Evolutionary conservation across 2,113 vertebrate species (phyloP).

Genomic region (Ia io): DNA sequence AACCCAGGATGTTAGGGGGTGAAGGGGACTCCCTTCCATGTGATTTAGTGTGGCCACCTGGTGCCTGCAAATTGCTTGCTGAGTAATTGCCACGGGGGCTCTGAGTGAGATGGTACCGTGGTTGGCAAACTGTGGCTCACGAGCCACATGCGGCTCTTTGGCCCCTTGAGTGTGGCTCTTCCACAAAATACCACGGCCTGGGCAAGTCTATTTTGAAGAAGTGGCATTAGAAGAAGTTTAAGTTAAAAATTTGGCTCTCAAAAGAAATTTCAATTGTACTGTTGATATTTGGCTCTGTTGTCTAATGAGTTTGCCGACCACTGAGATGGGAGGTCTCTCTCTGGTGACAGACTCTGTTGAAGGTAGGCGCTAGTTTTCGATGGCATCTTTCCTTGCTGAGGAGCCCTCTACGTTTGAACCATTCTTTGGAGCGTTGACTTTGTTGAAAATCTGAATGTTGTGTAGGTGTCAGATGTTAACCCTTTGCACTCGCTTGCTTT

Average conservation of each 20-base stretch:
- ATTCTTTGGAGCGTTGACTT: neutral
- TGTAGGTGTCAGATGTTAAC: neutral
- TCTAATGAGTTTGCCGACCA: too few species aligned
- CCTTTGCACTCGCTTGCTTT: too few species aligned
- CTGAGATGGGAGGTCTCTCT: neutral
- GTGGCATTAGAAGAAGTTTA: too few species aligned
- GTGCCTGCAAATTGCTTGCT: neutral
- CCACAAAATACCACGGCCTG: too few species aligned
- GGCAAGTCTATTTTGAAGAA: too few species aligned
- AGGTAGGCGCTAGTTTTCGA: neutral
- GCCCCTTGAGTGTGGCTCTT: too few species aligned
- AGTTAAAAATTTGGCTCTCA: too few species aligned
- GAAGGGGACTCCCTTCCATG: neutral
- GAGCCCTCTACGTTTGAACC: neutral
- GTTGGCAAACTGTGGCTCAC: too few species aligned
- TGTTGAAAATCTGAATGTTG: neutral
- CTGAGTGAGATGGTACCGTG: neutral
- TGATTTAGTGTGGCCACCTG: neutral
- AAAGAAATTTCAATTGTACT: too few species aligned
- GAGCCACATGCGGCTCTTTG: too few species aligned
- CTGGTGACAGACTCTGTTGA: neutral
- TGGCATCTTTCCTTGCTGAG: neutral
- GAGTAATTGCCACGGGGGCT: neutral
- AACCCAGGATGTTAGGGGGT: neutral
- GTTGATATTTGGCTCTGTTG: too few species aligned